Evolutionary conservation across 2,888 invertebrate genomes (phyloP).

Genomic region (Pseudococcus viburni): DNA sequence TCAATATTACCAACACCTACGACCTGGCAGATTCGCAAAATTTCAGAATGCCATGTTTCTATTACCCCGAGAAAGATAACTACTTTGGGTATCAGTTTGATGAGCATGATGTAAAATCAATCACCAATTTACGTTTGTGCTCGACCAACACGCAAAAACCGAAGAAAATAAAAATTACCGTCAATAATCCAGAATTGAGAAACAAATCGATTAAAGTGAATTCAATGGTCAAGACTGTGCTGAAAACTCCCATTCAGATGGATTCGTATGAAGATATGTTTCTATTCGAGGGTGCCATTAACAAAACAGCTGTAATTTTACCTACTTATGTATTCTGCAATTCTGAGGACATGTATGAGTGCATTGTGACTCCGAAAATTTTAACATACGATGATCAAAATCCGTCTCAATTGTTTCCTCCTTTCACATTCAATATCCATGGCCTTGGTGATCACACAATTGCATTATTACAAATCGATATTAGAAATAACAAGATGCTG

Average conservation of each 20-base stretch:
- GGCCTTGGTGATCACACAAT: neutral
- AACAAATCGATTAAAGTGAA: no score
- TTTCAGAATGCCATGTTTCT: slow-evolving; percentile 6
- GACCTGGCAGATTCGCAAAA: neutral
- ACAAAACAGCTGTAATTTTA: no score
- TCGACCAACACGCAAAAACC: neutral
- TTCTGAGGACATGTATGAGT: no score
- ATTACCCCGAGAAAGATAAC: neutral
- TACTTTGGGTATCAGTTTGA: neutral
- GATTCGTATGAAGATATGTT: no score
- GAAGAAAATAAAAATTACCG: no score
- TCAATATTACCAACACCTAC: neutral
- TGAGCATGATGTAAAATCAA: neutral
- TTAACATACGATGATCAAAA: neutral
- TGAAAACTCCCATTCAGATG: no score
- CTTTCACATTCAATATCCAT: neutral
- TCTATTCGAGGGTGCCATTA: no score
- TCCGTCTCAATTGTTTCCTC: neutral
- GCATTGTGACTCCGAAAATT: neutral
- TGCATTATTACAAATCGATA: neutral
- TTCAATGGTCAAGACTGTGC: no score
- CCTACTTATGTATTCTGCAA: no score
- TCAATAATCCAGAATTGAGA: no score
- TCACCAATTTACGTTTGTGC: neutral
- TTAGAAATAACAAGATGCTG: neutral